Conservation (phyloP, 2,888 invertebrate species). For the Sarcophaga carnaria region DNA sequence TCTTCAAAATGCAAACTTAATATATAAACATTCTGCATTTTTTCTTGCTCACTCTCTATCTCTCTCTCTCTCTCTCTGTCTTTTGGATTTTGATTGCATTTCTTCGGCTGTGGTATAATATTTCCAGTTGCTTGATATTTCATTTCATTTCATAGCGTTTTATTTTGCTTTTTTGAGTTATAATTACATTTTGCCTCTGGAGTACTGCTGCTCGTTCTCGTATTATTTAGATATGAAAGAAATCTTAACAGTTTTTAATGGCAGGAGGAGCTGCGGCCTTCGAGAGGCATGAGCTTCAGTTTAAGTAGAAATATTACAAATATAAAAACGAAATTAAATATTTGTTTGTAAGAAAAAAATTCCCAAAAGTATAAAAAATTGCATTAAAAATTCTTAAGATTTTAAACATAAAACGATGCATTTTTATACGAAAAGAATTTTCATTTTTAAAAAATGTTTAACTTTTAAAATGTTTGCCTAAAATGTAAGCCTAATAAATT, state of each 20-base stretch:
- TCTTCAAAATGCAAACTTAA: constrained; percentile 69
- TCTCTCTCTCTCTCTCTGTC: too few relatives aligned
- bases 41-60: neutral
- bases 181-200: constrained; percentile 70
- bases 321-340: constrained; percentile 56
- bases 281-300: neutral
- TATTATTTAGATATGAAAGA: constrained; percentile 61
- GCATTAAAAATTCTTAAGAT: constrained; percentile 55
- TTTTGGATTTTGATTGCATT: constrained; percentile 64
- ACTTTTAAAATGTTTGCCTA: too few relatives aligned
- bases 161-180: constrained; percentile 59
- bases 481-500: too few relatives aligned
- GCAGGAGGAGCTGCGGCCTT: neutral
- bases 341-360: constrained; percentile 50
- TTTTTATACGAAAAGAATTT: too few relatives aligned
- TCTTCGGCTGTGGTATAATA: constrained; percentile 33
- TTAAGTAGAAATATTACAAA: constrained; percentile 31
- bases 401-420: constrained; percentile 27
- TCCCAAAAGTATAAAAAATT: constrained; percentile 52
- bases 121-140: constrained; percentile 53
- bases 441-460: too few relatives aligned
- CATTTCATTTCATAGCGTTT: constrained; percentile 39
- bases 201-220: constrained; percentile 58
- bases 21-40: neutral
- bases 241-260: constrained; percentile 37